Evolutionary conservation across 1,140 invertebrate species (phyloP), one percentile per base, ranked within the genome.

Genomic region (Ditylenchus dipsaci): DNA sequence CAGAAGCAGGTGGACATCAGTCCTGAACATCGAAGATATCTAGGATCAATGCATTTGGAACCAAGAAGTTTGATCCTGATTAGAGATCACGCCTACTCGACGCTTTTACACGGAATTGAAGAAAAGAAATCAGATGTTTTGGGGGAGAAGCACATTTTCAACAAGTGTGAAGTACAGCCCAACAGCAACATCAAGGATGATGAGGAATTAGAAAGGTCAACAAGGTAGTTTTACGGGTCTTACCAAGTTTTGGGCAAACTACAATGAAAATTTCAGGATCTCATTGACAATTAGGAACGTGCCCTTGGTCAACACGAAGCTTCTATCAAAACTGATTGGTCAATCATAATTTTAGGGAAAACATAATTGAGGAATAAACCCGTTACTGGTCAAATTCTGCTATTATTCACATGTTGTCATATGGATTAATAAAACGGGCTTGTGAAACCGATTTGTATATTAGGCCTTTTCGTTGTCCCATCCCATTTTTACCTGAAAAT

Each of bases 101-200:
- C 89, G 67, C 91, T 91, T 84, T 86, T 97, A 74, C 95, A 98
- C 86, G 89, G 90, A 58, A 98, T 97, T 76, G 86, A 87, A 26
- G 91, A 95, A 82, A 84, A 85, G 19, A 84, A 83, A n/a, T 78
- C 84, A 42, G 93, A 97, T 84, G 72, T 83, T 19, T 84, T 96
- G 27, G 87, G 86, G 76, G 85, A 88, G 62, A 84, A 86, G 58
- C 3, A 53, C 8, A 77, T 86, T 7, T 86, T 90, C 43, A 95
- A 95, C 84, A 84, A 90, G 17, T 33, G 53, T 11, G 23, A 56
- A 29, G 45, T 64, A 33, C 30, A 69, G 73, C 87, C 29, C 68
- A 82, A 87, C 72, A 89, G 88, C 81, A 85, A 84, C 65, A 73
- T 38, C 33, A 11, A 38, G 11, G 33, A 38, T 3, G 11, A 11